Base-by-base conservation (phyloP, 2,797 vertebrate genomes). In the Champsocephalus gunnari region DNA sequence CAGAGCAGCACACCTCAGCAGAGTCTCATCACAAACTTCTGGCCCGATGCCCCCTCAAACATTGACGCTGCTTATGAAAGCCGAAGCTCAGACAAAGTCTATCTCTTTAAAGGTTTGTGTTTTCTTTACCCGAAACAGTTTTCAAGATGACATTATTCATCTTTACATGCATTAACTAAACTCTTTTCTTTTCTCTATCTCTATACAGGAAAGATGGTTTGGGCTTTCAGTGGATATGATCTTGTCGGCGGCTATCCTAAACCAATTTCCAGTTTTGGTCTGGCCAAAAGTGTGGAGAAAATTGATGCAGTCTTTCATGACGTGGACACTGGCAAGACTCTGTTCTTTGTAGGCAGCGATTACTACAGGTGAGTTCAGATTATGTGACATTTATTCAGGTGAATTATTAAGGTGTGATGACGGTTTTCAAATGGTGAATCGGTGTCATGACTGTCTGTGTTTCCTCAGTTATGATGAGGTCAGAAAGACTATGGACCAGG, bases 21-120 rank as follows among this genome's bases (percentile, higher is more conserved):
- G 60, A 92, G 90, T 82, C 89, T 93, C 71, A 96, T 97, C 90
- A 92, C 83, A 60, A 89, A 79, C 47, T 93, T 97, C 89, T 98
- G 97, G 96, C 93, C 96, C n/a, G 69, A 71, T 1, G 84, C 95
- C 17, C 96, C 97, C 10, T 21, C 57, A 57, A 87, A 86, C 48
- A 94, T 98, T 50, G 94, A 98, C 49, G 96, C 97, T 71, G 96
- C 85, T 0, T 97, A 96, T 85, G 96, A 98, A 80, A 96, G 92
- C 73, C 77, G 8, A 0, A 1, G 61, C 0, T 92, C 79, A 44
- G 96, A 96, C 77, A 92, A 73, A 41, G 82, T 96, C 56, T 67
- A 95, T 2, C 45, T 96, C 75, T 97, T 98, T 80, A 97, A 96
- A 96, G 95, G 96, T 97, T 78, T 82, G 41, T 16, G 9, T 24